These are phyloP conservation scores for Pogonocherus hispidulus DNA, from an alignment of 2,888 invertebrate genomes.

Conservation along the genomic window DNA sequence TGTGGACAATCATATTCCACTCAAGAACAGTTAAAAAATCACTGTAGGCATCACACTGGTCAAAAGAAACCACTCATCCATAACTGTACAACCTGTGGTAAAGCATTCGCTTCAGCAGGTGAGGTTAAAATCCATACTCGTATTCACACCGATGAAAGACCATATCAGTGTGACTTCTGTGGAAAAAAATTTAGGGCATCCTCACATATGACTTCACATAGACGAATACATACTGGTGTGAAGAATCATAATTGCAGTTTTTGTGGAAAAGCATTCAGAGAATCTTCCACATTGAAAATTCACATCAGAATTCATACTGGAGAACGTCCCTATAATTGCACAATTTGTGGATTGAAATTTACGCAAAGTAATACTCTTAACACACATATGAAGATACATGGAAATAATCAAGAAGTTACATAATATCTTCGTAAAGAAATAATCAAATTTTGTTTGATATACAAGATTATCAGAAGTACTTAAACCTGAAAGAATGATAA, in stretches of 20 bases:
- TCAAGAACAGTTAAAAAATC: conserved; percentile 56
- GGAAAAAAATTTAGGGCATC: conserved; percentile 57
- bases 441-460: too few relatives aligned
- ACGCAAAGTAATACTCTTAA: conserved; percentile 57
- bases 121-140: conserved; percentile 54
- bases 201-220: conserved; percentile 62
- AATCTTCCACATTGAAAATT: conserved; percentile 55
- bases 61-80: conserved; percentile 53
- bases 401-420: conserved; percentile 9
- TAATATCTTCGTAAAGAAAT: background rate
- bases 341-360: conserved; percentile 56
- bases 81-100: conserved; percentile 51
- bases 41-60: conserved; percentile 57
- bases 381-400: conserved; percentile 56
- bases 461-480: too few relatives aligned
- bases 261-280: conserved; percentile 56
- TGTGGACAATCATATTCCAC: conserved; percentile 56
- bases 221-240: conserved; percentile 57
- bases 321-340: conserved; percentile 56
- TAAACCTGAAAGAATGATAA: too few relatives aligned
- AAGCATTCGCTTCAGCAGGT: conserved; percentile 51
- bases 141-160: conserved; percentile 57
- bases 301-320: conserved; percentile 60
- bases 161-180: conserved; percentile 57
- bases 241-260: conserved; percentile 52